A percentile compares a stretch with the other conserved stretches of the same genome.
phyloP scores from a whole-genome alignment of 2,888 invertebrate genomes.

The Hypolimnas misippus region DNA sequence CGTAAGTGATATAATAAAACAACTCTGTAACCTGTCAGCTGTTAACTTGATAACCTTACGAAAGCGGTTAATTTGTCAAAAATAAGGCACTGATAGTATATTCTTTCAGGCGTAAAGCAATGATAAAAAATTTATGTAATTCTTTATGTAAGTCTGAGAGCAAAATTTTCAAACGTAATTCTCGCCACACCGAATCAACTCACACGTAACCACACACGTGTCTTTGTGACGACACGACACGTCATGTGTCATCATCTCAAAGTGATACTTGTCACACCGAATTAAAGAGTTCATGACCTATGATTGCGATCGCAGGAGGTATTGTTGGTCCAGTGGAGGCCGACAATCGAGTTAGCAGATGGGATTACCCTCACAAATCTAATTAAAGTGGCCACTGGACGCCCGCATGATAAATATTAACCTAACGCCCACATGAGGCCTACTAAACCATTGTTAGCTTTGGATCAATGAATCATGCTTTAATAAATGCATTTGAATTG shows the following conservation, averaged over 20 bases:
- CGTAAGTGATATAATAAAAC: too few relatives aligned
- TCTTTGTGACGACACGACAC: neutral
- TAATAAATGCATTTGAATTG: slow-evolving; percentile 7
- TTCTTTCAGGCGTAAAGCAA: too few relatives aligned
- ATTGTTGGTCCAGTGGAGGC: slow-evolving; percentile 20
- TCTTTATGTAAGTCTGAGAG: too few relatives aligned
- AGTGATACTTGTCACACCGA: slow-evolving; percentile 7
- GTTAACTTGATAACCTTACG: too few relatives aligned
- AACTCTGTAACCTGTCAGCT: too few relatives aligned
- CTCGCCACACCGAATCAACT: too few relatives aligned
- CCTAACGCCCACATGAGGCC: slow-evolving; percentile 20
- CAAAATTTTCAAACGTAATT: too few relatives aligned
- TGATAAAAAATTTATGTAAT: too few relatives aligned
- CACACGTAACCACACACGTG: too few relatives aligned
- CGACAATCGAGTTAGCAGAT: slow-evolving; percentile 46
- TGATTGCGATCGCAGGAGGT: slow-evolving; percentile 45
- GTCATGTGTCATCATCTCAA: neutral
- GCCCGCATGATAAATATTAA: slow-evolving; percentile 42
- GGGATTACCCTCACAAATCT: slow-evolving; percentile 43
- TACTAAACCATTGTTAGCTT: slow-evolving; percentile 26
- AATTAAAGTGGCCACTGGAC: slow-evolving; percentile 49
- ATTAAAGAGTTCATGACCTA: slow-evolving; percentile 41
- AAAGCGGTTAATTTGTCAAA: too few relatives aligned
- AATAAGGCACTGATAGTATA: too few relatives aligned
- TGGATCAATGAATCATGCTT: slow-evolving; percentile 26